Evolutionary conservation across 2,888 invertebrate species (phyloP).

Genomic region (Oxytorus armatus): DNA sequence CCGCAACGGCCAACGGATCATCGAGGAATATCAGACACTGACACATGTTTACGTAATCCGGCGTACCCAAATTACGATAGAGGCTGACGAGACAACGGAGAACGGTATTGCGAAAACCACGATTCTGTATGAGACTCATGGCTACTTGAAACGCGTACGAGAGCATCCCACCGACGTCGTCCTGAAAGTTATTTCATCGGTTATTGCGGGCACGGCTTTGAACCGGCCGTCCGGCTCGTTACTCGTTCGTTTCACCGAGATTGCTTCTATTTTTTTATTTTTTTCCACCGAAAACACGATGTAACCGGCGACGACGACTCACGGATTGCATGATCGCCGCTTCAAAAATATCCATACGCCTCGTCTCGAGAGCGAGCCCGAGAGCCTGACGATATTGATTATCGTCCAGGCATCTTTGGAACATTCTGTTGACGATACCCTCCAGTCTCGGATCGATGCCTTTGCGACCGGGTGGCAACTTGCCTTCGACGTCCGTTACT

Average conservation of each 20-base stretch:
- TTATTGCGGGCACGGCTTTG: no score
- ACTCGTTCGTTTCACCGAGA: no score
- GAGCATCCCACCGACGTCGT: conserved; percentile 95
- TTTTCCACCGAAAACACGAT: no score
- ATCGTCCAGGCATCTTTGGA: conserved; percentile 97
- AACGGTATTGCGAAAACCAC: conserved; percentile 96
- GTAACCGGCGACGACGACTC: conserved; percentile 73
- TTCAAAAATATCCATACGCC: conserved; percentile 98
- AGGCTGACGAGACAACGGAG: conserved; percentile 95
- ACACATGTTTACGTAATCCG: conserved; percentile 99
- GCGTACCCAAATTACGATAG: conserved; percentile 94
- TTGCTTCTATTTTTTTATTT: no score
- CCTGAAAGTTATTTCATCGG: conserved; percentile 82
- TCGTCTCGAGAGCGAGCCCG: conserved; percentile 97
- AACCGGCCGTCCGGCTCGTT: no score
- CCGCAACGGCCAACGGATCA: conserved; percentile 96
- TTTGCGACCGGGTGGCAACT: conserved; percentile 87
- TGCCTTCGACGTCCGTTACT: conserved; percentile 90
- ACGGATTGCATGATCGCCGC: conserved; percentile 94
- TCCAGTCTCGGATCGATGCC: conserved; percentile 93
- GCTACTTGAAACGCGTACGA: conserved; percentile 98
- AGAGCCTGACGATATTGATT: conserved; percentile 98
- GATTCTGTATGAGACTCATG: conserved; percentile 97
- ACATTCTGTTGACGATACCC: conserved; percentile 98
- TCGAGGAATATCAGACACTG: conserved; percentile 98